Conservation (phyloP, 2,888 invertebrate species). For the Drosophila meridiana region DNA sequence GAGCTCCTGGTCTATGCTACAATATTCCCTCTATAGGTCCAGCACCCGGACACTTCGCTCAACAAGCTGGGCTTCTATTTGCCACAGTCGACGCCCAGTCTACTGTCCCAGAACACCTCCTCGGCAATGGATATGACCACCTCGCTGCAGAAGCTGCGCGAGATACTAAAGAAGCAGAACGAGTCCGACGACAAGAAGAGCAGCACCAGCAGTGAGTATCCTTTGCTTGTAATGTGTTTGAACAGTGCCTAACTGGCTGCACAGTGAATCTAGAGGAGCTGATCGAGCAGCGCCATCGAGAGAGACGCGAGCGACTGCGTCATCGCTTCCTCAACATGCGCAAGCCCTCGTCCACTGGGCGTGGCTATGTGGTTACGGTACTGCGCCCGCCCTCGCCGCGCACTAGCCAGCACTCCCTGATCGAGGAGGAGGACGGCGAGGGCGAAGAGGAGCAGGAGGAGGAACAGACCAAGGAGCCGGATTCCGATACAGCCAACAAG, state of each 20-base stretch:
- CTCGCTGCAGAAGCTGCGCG: slow-evolving; percentile 14
- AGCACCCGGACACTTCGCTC: not conserved
- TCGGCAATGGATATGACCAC: not conserved
- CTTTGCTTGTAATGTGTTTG: not conserved
- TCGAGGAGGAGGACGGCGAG: slow-evolving; percentile 5
- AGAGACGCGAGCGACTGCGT: slow-evolving; percentile 66
- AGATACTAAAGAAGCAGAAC: not conserved
- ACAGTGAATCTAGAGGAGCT: slow-evolving; percentile 66
- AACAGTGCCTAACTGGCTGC: not conserved
- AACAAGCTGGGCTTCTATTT: not conserved
- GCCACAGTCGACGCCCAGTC: slow-evolving; percentile 2
- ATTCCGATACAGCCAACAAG: slow-evolving; percentile 8
- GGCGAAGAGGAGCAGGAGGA: slow-evolving; percentile 23
- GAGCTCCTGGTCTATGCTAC: not conserved
- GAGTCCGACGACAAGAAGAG: slow-evolving; percentile 1
- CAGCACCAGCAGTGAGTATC: slow-evolving; percentile 42
- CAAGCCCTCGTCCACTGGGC: slow-evolving; percentile 18
- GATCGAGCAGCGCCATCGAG: slow-evolving; percentile 65
- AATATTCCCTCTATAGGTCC: not conserved
- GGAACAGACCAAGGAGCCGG: slow-evolving; percentile 1
- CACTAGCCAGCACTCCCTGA: slow-evolving; percentile 9
- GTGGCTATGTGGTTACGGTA: slow-evolving; percentile 51
- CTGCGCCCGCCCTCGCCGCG: slow-evolving; percentile 53
- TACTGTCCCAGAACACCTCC: slow-evolving; percentile 13
- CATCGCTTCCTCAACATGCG: slow-evolving; percentile 60